Percentiles rank a stretch among this genome's conserved stretches.
phyloP scores from a whole-genome alignment of 2,113 vertebrate genomes.

The Todiramphus saurophagus region DNA sequence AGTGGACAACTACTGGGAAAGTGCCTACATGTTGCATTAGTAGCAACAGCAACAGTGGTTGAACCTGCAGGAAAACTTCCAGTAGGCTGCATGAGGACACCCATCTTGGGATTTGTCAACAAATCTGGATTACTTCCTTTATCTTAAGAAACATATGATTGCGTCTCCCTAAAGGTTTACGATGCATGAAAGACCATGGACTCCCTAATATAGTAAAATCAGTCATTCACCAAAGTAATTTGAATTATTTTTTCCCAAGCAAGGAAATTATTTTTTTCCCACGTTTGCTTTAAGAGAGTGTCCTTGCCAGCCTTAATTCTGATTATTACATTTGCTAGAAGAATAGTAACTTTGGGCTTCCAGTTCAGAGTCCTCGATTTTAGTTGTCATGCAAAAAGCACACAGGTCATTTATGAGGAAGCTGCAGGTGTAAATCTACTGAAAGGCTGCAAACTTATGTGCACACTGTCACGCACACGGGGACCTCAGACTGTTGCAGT shows the following conservation, averaged over 20 bases:
- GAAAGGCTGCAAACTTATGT: rapidly evolving
- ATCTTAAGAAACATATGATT: not conserved
- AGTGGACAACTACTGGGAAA: not conserved
- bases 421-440: not conserved
- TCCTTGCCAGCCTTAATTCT: not conserved
- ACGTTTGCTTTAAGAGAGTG: not conserved
- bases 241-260: not conserved
- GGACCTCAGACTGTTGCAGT: rapidly evolving
- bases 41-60: not conserved
- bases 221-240: not conserved
- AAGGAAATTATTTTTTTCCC: not conserved
- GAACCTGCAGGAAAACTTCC: not conserved
- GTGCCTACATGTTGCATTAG: not conserved
- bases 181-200: not conserved
- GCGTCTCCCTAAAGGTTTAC: not conserved
- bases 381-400: not conserved
- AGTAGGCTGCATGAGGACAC: not conserved
- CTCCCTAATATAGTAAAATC: not conserved
- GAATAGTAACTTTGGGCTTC: not conserved
- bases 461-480: not conserved
- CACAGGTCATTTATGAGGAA: not conserved
- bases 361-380: not conserved
- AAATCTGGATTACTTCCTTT: not conserved
- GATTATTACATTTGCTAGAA: not conserved
- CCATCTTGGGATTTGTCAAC: not conserved